Base-by-base conservation (phyloP, 2,888 invertebrate species). In the Eudasyphora cyanicolor region DNA sequence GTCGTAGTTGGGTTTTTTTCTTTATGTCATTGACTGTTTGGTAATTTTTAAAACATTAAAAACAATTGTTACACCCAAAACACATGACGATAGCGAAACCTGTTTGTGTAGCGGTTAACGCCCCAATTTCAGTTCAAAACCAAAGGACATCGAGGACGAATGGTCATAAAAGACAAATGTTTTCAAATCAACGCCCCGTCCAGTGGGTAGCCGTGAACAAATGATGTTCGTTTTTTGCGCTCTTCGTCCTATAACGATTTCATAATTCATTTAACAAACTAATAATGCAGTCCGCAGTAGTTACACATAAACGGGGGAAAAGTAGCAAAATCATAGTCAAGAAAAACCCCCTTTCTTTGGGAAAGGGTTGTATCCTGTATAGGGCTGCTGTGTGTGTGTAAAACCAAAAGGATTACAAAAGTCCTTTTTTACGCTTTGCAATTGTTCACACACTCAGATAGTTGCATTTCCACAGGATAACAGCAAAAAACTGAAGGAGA, bases 261-360 rank as follows among this genome's bases (percentile, higher is more conserved):
- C 82, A 84, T 86, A 85, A 86, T 86, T 86, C 83, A 86, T 86
- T 86, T 85, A 85, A 85, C 80, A 84, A 82, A 77, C 86, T 82
- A 81, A 82, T 84, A 84, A 85, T 32, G 49, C 76, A 64, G 64
- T 19, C 54, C 21, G 29, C 38, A 29, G 51, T 32, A 24, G 35
- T 42, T 12, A 69, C 14, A 38, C 38, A 38, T 35, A 19, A 35
- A 51, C 19, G 19, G 51, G 24, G 10, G 4, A 69, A 21, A 51
- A 42, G 17, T 64, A 38, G 38, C 64, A 19, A 64, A 64, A 21
- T 38, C 38, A 29, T 29, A 8, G 10, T 17, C 8, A 27, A 6
- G 27, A 29, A 60, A 49, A 29, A 29, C 62, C 14, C 62, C 14
- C 62, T n/a, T n/a, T n/a, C n/a, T n/a, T n/a, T 5, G 17, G 0